Percentiles rank a stretch among this genome's conserved stretches.
phyloP scores from a whole-genome alignment of 2,113 vertebrate species.

The Poecile atricapillus region DNA sequence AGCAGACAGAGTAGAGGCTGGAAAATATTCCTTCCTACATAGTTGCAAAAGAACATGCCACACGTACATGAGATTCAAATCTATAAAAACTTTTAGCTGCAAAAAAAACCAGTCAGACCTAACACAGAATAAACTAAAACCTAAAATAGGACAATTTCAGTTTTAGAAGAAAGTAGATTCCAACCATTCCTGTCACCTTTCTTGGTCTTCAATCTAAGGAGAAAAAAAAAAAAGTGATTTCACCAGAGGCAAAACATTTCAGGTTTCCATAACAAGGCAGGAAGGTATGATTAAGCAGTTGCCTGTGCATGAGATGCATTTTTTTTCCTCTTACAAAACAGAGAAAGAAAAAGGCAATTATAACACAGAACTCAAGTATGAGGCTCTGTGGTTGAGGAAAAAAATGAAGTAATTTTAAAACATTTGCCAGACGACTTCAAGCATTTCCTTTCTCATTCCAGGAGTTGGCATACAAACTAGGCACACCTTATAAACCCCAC shows the following conservation, averaged over 20 bases:
- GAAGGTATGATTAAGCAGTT: not conserved
- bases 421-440: conserved; percentile 23
- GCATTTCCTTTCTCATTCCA: conserved; percentile 33
- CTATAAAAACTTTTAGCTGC: not conserved
- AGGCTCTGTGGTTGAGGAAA: not conserved
- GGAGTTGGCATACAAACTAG: not conserved
- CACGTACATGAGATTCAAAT: not conserved
- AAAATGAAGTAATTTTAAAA: conserved; percentile 11
- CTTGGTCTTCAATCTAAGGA: not conserved
- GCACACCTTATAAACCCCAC: conserved; percentile 4
- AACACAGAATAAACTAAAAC: not conserved
- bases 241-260: not conserved
- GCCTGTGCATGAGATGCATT: not conserved
- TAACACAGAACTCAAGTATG: not conserved
- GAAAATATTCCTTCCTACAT: not conserved
- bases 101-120: not conserved
- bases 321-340: not conserved
- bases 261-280: not conserved
- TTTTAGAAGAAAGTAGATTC: not conserved
- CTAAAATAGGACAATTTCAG: not conserved
- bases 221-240: not conserved
- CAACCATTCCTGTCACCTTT: not conserved
- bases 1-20: not conserved
- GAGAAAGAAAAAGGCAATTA: not conserved
- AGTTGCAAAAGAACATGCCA: not conserved